These are phyloP conservation scores for Alosa sapidissima DNA, from an alignment of 2,797 vertebrate genomes.

Conservation along the genomic window DNA sequence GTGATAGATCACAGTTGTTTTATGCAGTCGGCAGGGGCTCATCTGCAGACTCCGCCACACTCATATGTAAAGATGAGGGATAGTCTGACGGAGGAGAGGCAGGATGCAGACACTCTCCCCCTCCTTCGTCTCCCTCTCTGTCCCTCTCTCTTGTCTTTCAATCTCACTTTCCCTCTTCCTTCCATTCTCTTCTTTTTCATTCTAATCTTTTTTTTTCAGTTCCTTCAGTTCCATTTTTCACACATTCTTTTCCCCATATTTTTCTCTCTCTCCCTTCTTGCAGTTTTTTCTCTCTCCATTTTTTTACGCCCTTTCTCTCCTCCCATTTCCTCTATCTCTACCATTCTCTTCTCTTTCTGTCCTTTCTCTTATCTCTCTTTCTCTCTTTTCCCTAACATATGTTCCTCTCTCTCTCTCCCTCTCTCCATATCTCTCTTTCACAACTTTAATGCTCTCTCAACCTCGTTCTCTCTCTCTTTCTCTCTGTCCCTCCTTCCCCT, in stretches of 20 bases:
- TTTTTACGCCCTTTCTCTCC: neutral
- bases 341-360: constrained; percentile 30
- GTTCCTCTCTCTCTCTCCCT: constrained; percentile 23
- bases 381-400: neutral
- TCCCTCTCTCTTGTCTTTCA: constrained; percentile 39
- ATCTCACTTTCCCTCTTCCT: constrained; percentile 44
- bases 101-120: constrained; percentile 43
- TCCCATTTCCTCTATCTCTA: neutral
- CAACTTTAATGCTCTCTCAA: neutral
- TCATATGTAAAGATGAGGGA: constrained; percentile 73
- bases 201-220: constrained; percentile 35
- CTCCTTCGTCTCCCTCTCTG: constrained; percentile 41
- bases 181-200: constrained; percentile 17
- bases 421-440: neutral
- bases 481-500: neutral
- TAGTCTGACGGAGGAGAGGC: constrained; percentile 56
- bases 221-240: constrained; percentile 10
- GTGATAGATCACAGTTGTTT: constrained; percentile 66
- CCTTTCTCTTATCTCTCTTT: neutral
- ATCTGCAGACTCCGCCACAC: constrained; percentile 68
- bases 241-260: neutral
- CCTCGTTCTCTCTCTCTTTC: constrained; percentile 8
- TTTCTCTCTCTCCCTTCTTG: constrained; percentile 32
- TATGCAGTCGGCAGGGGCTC: constrained; percentile 58
- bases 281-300: neutral